Conservation (phyloP, 2,113 vertebrate genomes). For the Perca flavescens region DNA sequence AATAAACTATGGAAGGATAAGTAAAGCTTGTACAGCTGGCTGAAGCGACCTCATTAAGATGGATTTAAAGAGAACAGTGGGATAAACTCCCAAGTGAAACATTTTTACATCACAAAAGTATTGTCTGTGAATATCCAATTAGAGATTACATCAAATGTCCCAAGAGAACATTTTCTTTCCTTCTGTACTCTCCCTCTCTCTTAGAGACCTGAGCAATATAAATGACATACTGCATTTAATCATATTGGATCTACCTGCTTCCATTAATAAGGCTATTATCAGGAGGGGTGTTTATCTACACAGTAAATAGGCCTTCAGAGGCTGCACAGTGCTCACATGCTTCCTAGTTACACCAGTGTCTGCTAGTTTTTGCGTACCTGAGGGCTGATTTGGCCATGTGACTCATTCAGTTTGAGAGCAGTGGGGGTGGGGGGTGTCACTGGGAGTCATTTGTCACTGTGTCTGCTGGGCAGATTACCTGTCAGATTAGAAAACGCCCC, state of each 20-base stretch:
- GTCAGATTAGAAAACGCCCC: slow-evolving; percentile 83
- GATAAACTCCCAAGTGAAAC: slow-evolving; percentile 36
- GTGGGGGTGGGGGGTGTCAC: slow-evolving; percentile 45
- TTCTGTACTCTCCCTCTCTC: background rate
- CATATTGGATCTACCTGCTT: slow-evolving; percentile 35
- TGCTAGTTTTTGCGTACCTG: slow-evolving; percentile 15
- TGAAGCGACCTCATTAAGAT: slow-evolving; percentile 51
- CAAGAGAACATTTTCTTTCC: slow-evolving; percentile 16
- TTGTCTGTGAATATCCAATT: slow-evolving; percentile 53
- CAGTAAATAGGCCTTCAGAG: slow-evolving; percentile 32
- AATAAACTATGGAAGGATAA: slow-evolving; percentile 34
- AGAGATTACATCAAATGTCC: slow-evolving; percentile 47
- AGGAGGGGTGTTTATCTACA: slow-evolving; percentile 32
- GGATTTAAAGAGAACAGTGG: slow-evolving; percentile 33
- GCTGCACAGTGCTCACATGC: background rate
- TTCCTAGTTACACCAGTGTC: slow-evolving; percentile 20
- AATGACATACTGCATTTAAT: slow-evolving; percentile 25
- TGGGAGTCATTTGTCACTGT: slow-evolving; percentile 75
- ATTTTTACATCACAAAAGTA: background rate
- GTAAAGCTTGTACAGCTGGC: slow-evolving; percentile 17
- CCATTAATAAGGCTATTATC: slow-evolving; percentile 41
- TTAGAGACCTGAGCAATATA: slow-evolving; percentile 21
- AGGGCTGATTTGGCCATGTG: slow-evolving; percentile 41
- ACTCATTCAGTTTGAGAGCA: slow-evolving; percentile 50
- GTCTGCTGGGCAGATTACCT: slow-evolving; percentile 82